Base-by-base conservation (phyloP, 2,113 vertebrate species). In the Emydura subglobosa region DNA sequence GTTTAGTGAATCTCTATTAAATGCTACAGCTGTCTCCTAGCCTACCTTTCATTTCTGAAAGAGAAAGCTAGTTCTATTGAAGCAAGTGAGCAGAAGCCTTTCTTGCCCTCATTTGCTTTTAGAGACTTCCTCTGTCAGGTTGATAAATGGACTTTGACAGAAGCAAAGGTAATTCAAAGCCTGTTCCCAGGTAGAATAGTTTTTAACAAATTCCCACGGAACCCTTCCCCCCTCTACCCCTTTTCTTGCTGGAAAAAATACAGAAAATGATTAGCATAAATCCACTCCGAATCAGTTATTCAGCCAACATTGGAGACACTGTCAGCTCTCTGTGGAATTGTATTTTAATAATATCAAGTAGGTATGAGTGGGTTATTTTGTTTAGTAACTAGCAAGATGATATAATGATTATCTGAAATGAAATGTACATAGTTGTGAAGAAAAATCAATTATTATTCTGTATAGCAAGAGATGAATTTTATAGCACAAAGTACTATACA, bases 61-160 rank as follows among this genome's bases (percentile, higher is more conserved):
- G 90, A 91, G 90, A 96, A 95, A 82, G 17, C 92, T 96, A 76
- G 86, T 95, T 94, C 91, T 97, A 31, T 74, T 0, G 4, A 95
- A 96, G 74, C 3, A 39, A 91, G 49, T 97, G 83, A 94, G 87
- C 93, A 94, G 84, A 96, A 93, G 51, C 68, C 59, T 82, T 95
- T 93, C 54, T 65, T 98, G 93, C 83, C 92, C 88, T 61, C 95
- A 85, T 97, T 97, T 98, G 88, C 91, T 97, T 97, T 97, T 92
- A 97, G 92, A 96, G 90, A 94, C 94, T 96, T 85, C 87, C 59
- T 97, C 59, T 98, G 87, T 94, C 96, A 94, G 57, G 54, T 93
- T 97, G 87, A 97, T 95, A 98, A 98, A 98, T 97, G 94, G 83
- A 80, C 88, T 97, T 97, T 97, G 97, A 97, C 96, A 96, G 92